phyloP scores from a whole-genome alignment of 2,797 vertebrate species.

The Lagodon rhomboides region DNA sequence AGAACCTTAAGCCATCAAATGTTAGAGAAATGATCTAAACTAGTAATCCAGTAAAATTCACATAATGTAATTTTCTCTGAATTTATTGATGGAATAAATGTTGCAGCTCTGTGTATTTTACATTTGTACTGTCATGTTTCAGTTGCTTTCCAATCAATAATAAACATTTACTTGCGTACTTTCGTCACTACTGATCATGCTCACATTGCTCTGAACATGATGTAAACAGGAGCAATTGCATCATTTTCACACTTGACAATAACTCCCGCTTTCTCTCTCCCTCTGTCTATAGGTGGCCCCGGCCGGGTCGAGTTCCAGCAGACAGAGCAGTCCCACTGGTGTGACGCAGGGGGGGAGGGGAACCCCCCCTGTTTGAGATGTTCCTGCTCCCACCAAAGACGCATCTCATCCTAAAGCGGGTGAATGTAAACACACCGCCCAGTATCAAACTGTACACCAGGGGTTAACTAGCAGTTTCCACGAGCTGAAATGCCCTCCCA shows the following conservation, averaged over 20 bases:
- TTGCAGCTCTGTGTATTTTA: not conserved
- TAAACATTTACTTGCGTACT: not conserved
- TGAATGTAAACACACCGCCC: slow-evolving; percentile 7
- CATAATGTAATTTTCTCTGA: not conserved
- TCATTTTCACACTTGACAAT: slow-evolving; percentile 45
- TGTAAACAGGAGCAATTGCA: slow-evolving; percentile 54
- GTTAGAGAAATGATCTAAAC: not conserved
- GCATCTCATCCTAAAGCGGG: not conserved
- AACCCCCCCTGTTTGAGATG: not conserved
- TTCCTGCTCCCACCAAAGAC: not conserved
- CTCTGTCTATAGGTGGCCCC: slow-evolving; percentile 39
- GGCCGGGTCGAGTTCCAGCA: slow-evolving; percentile 32
- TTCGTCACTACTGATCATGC: not conserved
- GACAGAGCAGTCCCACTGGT: slow-evolving; percentile 41
- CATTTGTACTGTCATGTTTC: not conserved
- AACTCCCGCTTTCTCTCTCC: slow-evolving; percentile 27
- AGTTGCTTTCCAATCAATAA: not conserved
- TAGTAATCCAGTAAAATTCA: not conserved
- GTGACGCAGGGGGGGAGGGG: not conserved
- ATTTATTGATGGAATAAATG: not conserved
- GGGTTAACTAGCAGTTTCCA: slow-evolving; percentile 76
- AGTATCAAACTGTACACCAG: slow-evolving; percentile 45
- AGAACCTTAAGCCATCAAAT: not conserved
- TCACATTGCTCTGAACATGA: slow-evolving; percentile 11
- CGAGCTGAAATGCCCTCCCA: slow-evolving; percentile 81